Conservation (phyloP, 2,113 vertebrate genomes). For the Arothron firmamentum region DNA sequence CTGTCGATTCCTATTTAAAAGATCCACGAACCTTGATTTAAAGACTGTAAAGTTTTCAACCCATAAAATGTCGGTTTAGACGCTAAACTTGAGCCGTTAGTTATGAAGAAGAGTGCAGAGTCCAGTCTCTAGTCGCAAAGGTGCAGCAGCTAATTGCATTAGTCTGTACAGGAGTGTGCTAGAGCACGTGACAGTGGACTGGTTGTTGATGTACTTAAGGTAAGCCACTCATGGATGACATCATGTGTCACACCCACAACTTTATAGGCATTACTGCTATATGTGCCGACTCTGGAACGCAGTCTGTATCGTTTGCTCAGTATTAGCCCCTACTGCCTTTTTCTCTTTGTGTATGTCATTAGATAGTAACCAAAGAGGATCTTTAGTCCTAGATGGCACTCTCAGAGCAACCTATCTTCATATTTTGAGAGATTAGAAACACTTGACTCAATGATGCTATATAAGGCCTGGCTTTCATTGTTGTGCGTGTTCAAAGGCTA, state of each 20-base stretch:
- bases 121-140: constrained; percentile 23
- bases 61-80: not conserved
- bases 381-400: not conserved
- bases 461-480: too few species aligned
- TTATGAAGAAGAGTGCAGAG: constrained; percentile 11
- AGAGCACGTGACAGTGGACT: constrained; percentile 1
- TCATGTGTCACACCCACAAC: constrained; percentile 21
- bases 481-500: too few species aligned
- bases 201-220: constrained; percentile 35
- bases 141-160: constrained; percentile 19
- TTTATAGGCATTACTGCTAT: constrained; percentile 4
- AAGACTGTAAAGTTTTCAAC: too few species aligned
- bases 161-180: not conserved
- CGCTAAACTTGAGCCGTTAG: constrained; percentile 8
- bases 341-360: not conserved
- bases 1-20: too few species aligned
- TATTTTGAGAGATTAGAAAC: not conserved
- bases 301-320: not conserved
- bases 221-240: constrained; percentile 38
- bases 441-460: not conserved
- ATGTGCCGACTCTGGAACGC: not conserved
- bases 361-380: not conserved
- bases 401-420: too few species aligned
- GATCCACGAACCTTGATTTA: too few species aligned
- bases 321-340: not conserved